Base-by-base conservation (phyloP, 2,888 invertebrate species). In the Ferdinandea cuprea region DNA sequence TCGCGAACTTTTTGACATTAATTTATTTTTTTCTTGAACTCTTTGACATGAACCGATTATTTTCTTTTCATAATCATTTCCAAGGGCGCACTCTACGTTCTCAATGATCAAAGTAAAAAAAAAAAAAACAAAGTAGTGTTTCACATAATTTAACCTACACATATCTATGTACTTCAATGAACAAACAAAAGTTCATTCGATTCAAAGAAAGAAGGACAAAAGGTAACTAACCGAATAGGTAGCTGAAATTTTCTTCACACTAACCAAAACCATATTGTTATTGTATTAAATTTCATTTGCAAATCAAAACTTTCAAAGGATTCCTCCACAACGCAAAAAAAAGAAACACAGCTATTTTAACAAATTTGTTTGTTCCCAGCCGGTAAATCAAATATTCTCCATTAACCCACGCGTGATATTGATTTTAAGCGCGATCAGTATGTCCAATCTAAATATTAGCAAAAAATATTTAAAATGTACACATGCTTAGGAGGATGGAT, bases 1-100 rank as follows among this genome's bases (percentile, higher is more conserved):
- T n/a, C n/a, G n/a, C 44, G 61, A 25, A 54, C 63, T 37, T 32
- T 32, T 72, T 63, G 72, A 63, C 72, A 72, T 17, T 52, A 54
- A 44, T 15, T 44, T 42, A 61, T 72, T 63, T 63, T 32, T 37
- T 32, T 40, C 32, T 13, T 54, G 61, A 25, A 54, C 63, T 37
- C 25, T 32, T 72, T 63, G 72, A 63, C 72, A 72, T 17, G 61
- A 54, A 44, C 21, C 44, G 52, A 61, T 72, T 63, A 72, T 32
- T 37, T 32, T 40, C 32, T 13, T 40, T 1, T 1, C 28, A 15
- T 13, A 59, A 13, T 17, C 28, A 59, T 7, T 32, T 35, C 48
- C 61, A 63, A 46, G 48, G 35, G 21, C 30, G 8, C 13, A 15
- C 19, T 30, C 44, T 17, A 17, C 21, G 44, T 21, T 8, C 4